These are phyloP conservation scores for Cossypha caffra DNA, from an alignment of 2,797 vertebrate species.

Conservation along the genomic window DNA sequence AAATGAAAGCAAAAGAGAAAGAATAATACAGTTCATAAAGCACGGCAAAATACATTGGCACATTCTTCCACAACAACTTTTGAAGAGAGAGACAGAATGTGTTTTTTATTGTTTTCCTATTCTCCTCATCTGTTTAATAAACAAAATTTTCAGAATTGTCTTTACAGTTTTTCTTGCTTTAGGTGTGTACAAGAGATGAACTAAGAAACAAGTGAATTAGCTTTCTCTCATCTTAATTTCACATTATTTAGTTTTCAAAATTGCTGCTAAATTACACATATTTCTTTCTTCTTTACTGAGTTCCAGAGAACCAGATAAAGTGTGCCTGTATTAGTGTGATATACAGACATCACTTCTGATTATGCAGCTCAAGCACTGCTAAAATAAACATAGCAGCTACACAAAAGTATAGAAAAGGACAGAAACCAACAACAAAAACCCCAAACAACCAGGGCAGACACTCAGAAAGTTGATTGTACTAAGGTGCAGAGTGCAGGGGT, in stretches of 20 bases:
- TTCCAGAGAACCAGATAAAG: not conserved
- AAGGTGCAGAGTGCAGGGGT: not conserved
- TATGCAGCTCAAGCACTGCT: not conserved
- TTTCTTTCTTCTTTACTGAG: not conserved
- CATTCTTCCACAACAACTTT: not conserved
- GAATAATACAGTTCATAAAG: not conserved
- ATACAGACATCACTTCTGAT: not conserved
- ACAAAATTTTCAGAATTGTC: not conserved
- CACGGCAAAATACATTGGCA: not conserved
- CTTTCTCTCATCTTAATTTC: not conserved
- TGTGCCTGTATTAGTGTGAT: not conserved
- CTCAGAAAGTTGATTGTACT: not conserved
- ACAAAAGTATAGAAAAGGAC: not conserved
- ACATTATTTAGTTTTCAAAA: not conserved
- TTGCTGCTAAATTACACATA: not conserved
- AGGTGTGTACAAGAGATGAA: not conserved
- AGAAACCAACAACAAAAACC: not conserved
- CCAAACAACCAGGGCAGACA: not conserved
- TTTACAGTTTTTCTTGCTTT: not conserved
- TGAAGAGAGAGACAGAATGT: not conserved
- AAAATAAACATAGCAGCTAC: not conserved
- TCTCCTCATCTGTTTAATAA: not conserved
- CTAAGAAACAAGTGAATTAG: not conserved
- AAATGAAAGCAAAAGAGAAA: not conserved
- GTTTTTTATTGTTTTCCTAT: not conserved